Base-by-base conservation (phyloP, 2,888 invertebrate genomes). In the Laothoe populi region DNA sequence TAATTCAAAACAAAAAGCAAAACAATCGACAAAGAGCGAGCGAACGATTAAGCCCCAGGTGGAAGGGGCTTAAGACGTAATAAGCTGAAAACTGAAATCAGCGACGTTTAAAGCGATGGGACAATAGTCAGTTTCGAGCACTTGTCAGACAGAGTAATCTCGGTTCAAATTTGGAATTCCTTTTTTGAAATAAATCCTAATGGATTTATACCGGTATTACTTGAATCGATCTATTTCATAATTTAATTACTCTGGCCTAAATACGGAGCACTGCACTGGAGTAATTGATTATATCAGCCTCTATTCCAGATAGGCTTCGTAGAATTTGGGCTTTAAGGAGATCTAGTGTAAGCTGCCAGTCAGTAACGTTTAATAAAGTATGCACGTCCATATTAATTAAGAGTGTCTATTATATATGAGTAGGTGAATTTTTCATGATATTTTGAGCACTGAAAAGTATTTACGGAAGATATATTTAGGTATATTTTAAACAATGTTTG, bases 71-170 rank as follows among this genome's bases (percentile, higher is more conserved):
- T 42, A 53, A 65, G 70, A 70, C 66, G 68, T 75, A 70, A 73
- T 73, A 71, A 72, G 70, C 68, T 65, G 64, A 69, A 76, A 53
- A 69, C 73, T 69, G 68, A 62, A 78, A 73, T 73, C 69, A 60
- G 60, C 59, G 58, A 65, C 69, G 72, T 72, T 72, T 71, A 73
- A 74, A 73, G 70, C 72, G 73, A 74, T 70, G 63, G 71, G 75
- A 86, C 84, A 84, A 86, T 84, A 73, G 83, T 67, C 73, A 70
- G 71, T 53, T 61, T 66, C 66, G 69, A 72, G 72, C 76, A 77
- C 79, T 82, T 83, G 84, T 83, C 82, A 80, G 73, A 75, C 77
- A 67, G 66, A 65, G 75, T 84, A 84, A 86, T 86, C 84, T 63
- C 77, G 53, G 26, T 76, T 44, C 70, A 67, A 67, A 64, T 66